Conservation (phyloP, 2,888 invertebrate species). For the Heliconius erato region DNA sequence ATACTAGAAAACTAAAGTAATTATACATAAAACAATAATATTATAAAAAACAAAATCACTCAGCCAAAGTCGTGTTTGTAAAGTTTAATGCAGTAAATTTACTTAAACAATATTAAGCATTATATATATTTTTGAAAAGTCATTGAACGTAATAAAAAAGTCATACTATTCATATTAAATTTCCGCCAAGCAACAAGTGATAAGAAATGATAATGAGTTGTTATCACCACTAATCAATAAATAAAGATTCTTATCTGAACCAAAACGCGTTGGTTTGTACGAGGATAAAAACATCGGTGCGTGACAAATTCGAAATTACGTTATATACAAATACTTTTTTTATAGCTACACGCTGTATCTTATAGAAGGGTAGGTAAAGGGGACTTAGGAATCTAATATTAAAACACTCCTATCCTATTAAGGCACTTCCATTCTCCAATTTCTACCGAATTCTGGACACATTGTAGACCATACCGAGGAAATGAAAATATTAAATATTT, state of each 20-base stretch:
- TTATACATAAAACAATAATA: not conserved
- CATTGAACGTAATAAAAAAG: constrained; percentile 1
- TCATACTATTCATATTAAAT: not conserved
- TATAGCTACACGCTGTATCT: not conserved
- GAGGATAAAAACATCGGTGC: constrained; percentile 21
- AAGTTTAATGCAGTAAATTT: not conserved
- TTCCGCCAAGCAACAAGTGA: constrained; percentile 29
- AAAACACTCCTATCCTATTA: no score
- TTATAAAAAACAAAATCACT: not conserved
- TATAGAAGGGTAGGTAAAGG: no score
- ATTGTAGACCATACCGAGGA: not conserved
- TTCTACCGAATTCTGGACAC: no score
- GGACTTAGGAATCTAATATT: no score
- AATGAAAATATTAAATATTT: not conserved
- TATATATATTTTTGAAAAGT: constrained; percentile 1
- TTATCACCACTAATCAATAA: constrained; percentile 28
- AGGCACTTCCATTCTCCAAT: no score
- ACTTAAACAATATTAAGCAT: not conserved
- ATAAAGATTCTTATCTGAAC: constrained; percentile 31
- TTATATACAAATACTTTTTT: not conserved
- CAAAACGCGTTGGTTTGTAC: constrained; percentile 1
- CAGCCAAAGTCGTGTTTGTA: not conserved
- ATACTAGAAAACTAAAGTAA: not conserved
- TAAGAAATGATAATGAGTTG: constrained; percentile 20
- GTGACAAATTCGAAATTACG: constrained; percentile 5